These are phyloP conservation scores for Anastatus disparis DNA, from an alignment of 1,140 invertebrate genomes.

Conservation along the genomic window DNA sequence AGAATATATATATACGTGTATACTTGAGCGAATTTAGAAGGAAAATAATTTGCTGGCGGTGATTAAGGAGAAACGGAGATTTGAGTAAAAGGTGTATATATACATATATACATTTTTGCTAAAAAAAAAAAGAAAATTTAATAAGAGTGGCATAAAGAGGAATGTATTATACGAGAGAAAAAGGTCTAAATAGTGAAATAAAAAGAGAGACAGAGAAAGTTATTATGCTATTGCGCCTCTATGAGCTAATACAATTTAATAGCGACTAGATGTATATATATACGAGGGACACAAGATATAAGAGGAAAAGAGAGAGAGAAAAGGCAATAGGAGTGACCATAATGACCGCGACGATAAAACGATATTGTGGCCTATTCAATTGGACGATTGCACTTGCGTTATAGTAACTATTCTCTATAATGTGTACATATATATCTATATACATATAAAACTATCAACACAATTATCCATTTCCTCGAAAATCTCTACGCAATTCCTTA, in stretches of 20 bases:
- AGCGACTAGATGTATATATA: no score
- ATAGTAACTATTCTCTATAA: background rate
- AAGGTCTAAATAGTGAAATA: background rate
- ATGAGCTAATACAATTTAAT: constrained; percentile 37
- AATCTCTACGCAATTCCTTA: constrained; percentile 19
- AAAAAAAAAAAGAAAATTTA: constrained; percentile 25
- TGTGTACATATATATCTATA: background rate
- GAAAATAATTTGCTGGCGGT: constrained; percentile 29
- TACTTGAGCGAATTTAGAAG: constrained; percentile 8
- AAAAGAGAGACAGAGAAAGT: background rate
- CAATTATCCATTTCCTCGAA: constrained; percentile 33
- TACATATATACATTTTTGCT: no score
- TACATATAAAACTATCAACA: background rate
- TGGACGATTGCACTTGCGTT: constrained; percentile 25
- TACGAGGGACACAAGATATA: no score
- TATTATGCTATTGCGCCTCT: constrained; percentile 23
- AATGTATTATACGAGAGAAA: background rate
- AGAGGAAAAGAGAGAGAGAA: no score
- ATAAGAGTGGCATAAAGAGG: constrained; percentile 3
- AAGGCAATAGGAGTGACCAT: constrained; percentile 15
- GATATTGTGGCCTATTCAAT: constrained; percentile 35
- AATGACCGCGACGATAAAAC: constrained; percentile 38
- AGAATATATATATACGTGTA: no score
- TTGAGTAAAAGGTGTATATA: constrained; percentile 1
- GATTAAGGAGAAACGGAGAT: constrained; percentile 30